Base-by-base conservation (phyloP, 2,888 invertebrate species). In the Agrotis clavis region DNA sequence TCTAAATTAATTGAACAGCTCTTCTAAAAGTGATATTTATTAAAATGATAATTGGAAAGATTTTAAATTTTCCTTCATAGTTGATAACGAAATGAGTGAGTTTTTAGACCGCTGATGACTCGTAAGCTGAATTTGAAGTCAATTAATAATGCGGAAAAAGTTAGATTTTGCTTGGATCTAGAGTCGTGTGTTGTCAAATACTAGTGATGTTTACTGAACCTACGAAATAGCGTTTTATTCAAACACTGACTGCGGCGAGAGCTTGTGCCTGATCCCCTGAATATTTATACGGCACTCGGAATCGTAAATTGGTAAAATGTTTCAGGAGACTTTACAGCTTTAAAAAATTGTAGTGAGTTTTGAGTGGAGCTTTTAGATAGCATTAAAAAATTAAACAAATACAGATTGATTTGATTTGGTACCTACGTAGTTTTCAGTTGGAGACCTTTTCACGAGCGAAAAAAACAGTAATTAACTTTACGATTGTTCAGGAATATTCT, bases 251-350 rank as follows among this genome's bases (percentile, higher is more conserved):
- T 57, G 48, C 62, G 62, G 62, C 16, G 62, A 11, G 16, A 30
- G 30, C 30, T n/a, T 62, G 14, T n/a, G 25, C 14, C n/a, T n/a
- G 25, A 62, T 62, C 25, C 30, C 30, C n/a, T 50, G 48, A 63
- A 63, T 63, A 63, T 50, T 48, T 63, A 63, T 63, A 48, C 11
- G 30, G 19, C 48, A 50, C 30, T 50, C 30, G 7, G n/a, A 30
- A 30, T 16, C 30, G 16, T 50, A 63, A 48, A 48, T 48, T 30
- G 11, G 25, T 62, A 3, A 62, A 48, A 30, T 48, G 5, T 48
- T 48, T n/a, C 1, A 14, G 48, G n/a, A 2, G 16, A 63, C 11
- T 19, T 30, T 3, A n/a, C 16, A 50, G 30, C 30, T 30, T 16
- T 30, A 5, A 16, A 63, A 30, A 50, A 50, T 30, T 25, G 7